A percentile compares a stretch with the other conserved stretches of the same genome.
Conservation (phyloP, 2,888 invertebrate species). For the Phlogophora meticulosa region DNA sequence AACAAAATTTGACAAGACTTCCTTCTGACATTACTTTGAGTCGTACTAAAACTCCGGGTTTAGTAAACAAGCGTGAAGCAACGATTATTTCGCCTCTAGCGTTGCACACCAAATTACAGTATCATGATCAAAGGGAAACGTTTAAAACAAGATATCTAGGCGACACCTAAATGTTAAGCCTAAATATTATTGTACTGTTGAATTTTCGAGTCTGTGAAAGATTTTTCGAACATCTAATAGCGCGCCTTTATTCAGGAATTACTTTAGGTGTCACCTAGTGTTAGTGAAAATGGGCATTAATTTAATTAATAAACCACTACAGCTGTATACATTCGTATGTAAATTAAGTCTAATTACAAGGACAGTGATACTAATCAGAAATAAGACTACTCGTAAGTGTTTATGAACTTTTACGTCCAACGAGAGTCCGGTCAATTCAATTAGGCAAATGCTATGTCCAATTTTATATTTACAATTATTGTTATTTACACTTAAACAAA, state of each 20-base stretch:
- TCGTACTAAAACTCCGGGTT: not conserved
- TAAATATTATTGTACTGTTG: not conserved
- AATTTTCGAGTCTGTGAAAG: not conserved
- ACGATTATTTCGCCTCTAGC: slow-evolving; percentile 12
- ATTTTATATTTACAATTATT: too few relatives aligned
- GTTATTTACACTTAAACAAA: too few relatives aligned
- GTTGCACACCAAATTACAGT: slow-evolving; percentile 18
- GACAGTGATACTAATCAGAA: not conserved
- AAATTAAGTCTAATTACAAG: not conserved
- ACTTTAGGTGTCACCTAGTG: too few relatives aligned
- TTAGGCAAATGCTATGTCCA: too few relatives aligned
- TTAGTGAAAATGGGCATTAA: too few relatives aligned
- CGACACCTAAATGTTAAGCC: too few relatives aligned
- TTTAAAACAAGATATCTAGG: slow-evolving; percentile 27
- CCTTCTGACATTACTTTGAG: slow-evolving; percentile 13
- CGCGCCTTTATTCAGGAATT: too few relatives aligned
- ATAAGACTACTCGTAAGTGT: too few relatives aligned
- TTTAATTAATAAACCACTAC: too few relatives aligned
- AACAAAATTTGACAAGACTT: slow-evolving; percentile 21
- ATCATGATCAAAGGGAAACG: slow-evolving; percentile 35
- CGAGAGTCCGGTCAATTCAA: not conserved
- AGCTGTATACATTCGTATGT: too few relatives aligned
- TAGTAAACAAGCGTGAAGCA: slow-evolving; percentile 15
- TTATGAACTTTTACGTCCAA: not conserved
- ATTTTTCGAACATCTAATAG: too few relatives aligned